These are phyloP conservation scores for Amblyteles armatorius DNA, from an alignment of 2,888 invertebrate genomes.

Conservation along the genomic window DNA sequence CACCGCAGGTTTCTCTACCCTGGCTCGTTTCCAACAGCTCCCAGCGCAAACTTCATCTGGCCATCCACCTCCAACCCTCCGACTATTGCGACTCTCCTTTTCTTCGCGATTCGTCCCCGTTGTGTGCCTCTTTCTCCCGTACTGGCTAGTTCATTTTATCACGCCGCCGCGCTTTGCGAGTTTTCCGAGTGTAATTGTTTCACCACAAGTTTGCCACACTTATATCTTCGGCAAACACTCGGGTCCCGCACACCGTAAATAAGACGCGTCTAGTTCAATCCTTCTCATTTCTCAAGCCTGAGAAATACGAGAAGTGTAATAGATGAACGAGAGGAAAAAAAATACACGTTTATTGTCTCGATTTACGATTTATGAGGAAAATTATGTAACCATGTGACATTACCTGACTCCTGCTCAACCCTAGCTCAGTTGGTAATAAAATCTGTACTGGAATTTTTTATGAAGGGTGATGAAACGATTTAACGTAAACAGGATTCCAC, in stretches of 20 bases:
- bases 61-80: conserved; percentile 3
- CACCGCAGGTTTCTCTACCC: conserved; percentile 3
- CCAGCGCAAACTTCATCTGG: conserved; percentile 16
- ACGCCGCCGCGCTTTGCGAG: neutral
- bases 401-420: too few relatives aligned
- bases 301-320: neutral
- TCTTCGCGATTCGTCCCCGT: conserved; percentile 7
- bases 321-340: neutral
- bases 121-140: neutral
- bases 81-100: conserved; percentile 2
- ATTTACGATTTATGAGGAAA: too few relatives aligned
- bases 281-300: neutral
- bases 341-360: too few relatives aligned
- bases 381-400: too few relatives aligned
- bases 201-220: conserved; percentile 5
- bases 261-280: conserved; percentile 9
- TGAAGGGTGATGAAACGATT: too few relatives aligned
- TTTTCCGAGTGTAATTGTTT: conserved; percentile 26
- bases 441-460: too few relatives aligned
- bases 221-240: conserved; percentile 30
- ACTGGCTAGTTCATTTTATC: neutral
- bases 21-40: neutral
- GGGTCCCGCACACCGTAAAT: conserved; percentile 22
- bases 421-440: too few relatives aligned
- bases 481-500: too few relatives aligned